A percentile compares a stretch with the other conserved stretches of the same genome.
phyloP scores from a whole-genome alignment of 2,888 invertebrate species.

The Tinea semifulvella region DNA sequence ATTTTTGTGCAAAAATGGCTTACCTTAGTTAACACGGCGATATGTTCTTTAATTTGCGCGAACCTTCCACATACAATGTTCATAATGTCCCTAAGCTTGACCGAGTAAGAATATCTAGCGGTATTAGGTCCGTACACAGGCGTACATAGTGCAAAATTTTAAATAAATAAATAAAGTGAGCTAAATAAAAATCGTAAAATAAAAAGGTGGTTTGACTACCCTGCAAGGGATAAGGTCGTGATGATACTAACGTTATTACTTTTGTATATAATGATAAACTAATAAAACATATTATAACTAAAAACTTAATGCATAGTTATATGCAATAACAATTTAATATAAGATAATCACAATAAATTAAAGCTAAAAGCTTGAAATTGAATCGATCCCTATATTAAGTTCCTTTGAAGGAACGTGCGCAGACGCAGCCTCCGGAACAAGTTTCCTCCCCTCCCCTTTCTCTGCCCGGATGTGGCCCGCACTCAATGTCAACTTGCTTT shows the following conservation, averaged over 20 bases:
- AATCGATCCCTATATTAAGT: background rate
- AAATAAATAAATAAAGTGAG: too few species aligned
- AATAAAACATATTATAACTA: background rate
- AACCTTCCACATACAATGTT: too few species aligned
- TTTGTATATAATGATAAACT: background rate
- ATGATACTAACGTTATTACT: conserved; percentile 12
- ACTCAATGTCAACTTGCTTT: conserved; percentile 23
- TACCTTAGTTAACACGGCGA: too few species aligned
- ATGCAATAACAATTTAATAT: background rate
- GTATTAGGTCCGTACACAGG: too few species aligned
- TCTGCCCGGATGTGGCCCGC: conserved; percentile 29
- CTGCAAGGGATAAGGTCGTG: too few species aligned
- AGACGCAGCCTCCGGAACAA: conserved; percentile 20
- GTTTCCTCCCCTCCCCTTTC: conserved; percentile 21
- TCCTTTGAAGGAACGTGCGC: background rate
- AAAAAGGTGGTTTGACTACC: conserved; percentile 16
- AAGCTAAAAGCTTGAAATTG: background rate
- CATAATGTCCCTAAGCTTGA: too few species aligned
- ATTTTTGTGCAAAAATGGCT: too few species aligned
- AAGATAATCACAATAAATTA: background rate
- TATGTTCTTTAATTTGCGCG: too few species aligned
- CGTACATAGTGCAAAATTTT: too few species aligned
- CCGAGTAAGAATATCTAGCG: too few species aligned
- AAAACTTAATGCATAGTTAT: background rate
- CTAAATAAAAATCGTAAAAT: conserved; percentile 16